phyloP scores from a whole-genome alignment of 1,140 invertebrate genomes.

The Zaprionus camerounensis region DNA sequence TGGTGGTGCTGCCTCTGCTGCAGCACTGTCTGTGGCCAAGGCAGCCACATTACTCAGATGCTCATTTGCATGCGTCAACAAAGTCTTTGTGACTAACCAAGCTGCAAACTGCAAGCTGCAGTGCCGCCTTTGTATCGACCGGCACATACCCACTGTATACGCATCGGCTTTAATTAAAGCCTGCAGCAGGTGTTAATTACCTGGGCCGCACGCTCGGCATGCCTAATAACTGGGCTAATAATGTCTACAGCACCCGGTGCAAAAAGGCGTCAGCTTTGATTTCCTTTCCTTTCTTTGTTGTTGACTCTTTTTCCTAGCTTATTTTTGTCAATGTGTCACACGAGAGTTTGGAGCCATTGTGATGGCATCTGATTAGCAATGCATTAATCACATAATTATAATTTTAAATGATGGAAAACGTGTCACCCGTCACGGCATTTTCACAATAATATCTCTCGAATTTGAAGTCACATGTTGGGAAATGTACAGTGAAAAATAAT shows the following conservation, averaged over 20 bases:
- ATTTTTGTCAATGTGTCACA: constrained; percentile 71
- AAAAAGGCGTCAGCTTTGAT: constrained; percentile 1
- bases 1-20: constrained; percentile 3
- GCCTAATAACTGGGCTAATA: constrained; percentile 74
- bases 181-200: constrained; percentile 67
- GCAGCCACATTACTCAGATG: constrained; percentile 39
- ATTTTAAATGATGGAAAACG: constrained; percentile 77
- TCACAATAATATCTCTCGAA: constrained; percentile 20
- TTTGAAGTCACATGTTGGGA: constrained; percentile 16
- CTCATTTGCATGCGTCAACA: constrained; percentile 73
- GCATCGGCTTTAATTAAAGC: constrained; percentile 61
- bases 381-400: constrained; percentile 68
- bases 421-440: constrained; percentile 56
- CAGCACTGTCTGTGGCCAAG: constrained; percentile 47
- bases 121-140: constrained; percentile 65
- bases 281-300: too few species aligned
- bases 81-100: constrained; percentile 59
- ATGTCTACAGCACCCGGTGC: not conserved
- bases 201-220: constrained; percentile 46
- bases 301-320: constrained; percentile 2
- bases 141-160: constrained; percentile 32
- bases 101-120: constrained; percentile 47
- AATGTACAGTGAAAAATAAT: constrained; percentile 21
- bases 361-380: constrained; percentile 66
- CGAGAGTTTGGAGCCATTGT: constrained; percentile 51